Evolutionary conservation across 2,797 vertebrate species (phyloP).

Genomic region (Avahi laniger): DNA sequence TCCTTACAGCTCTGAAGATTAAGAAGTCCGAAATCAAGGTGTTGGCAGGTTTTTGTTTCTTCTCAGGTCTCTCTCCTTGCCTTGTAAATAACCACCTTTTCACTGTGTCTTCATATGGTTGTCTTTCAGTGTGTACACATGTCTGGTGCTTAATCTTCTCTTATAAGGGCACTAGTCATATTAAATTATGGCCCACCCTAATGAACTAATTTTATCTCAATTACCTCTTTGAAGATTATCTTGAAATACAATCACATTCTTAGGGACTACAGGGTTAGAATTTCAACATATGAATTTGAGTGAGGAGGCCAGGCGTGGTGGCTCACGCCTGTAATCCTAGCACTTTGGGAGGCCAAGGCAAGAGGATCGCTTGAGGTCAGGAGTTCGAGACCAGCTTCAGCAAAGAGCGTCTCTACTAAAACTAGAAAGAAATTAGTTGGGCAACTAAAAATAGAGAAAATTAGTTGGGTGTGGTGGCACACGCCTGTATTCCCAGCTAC

Average conservation of each 20-base stretch:
- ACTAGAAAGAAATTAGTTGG: too few species aligned
- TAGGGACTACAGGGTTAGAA: too few species aligned
- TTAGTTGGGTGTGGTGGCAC: too few species aligned
- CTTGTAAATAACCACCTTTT: neutral
- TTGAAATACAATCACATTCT: neutral
- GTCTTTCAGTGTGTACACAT: neutral
- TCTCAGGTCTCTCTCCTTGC: neutral
- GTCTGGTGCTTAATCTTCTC: neutral
- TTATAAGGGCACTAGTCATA: neutral
- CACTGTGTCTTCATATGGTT: neutral
- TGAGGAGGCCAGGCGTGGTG: too few species aligned
- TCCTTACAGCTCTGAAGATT: neutral
- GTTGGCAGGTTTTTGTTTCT: neutral
- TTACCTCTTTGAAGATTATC: neutral
- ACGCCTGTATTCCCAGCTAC: too few species aligned
- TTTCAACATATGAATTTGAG: too few species aligned
- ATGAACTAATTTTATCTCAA: neutral
- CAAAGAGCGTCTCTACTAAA: too few species aligned
- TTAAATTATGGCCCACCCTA: neutral
- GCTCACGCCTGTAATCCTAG: too few species aligned
- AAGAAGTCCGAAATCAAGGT: neutral
- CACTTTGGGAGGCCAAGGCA: too few species aligned
- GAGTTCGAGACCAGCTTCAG: too few species aligned
- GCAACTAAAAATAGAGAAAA: too few species aligned
- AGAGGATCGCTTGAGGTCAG: too few species aligned